Evolutionary conservation across 2,888 invertebrate species (phyloP).

Genomic region (Torymus texanus): DNA sequence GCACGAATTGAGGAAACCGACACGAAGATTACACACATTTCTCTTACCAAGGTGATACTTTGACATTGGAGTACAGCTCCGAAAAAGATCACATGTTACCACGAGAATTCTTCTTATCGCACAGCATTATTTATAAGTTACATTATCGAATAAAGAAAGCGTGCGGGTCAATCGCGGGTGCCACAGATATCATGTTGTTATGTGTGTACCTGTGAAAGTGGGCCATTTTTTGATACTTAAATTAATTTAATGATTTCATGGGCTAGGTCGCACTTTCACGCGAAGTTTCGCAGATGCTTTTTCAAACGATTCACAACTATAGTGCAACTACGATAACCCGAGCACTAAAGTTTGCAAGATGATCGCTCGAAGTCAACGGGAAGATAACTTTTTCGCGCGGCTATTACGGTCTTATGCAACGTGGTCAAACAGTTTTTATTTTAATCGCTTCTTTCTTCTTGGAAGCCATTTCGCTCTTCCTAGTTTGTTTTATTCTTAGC

Average conservation of each 20-base stretch:
- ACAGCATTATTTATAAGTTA: constrained; percentile 7
- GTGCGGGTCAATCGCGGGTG: constrained; percentile 11
- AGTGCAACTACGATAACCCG: not conserved
- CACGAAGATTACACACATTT: too few species aligned
- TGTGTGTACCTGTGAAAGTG: constrained; percentile 41
- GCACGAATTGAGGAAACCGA: too few species aligned
- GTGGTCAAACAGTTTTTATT: not conserved
- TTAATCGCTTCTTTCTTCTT: not conserved
- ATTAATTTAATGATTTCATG: constrained; percentile 37
- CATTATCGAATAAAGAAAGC: constrained; percentile 40
- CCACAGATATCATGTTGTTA: constrained; percentile 18
- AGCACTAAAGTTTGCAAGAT: not conserved
- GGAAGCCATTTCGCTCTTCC: not conserved
- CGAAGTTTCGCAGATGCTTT: constrained; percentile 22
- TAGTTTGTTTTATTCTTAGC: not conserved
- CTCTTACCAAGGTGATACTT: too few species aligned
- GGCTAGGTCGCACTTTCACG: constrained; percentile 41
- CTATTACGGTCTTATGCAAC: constrained; percentile 7
- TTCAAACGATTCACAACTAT: not conserved
- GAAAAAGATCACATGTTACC: too few species aligned
- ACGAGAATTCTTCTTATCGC: constrained; percentile 18
- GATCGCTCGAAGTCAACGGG: not conserved
- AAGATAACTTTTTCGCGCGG: not conserved
- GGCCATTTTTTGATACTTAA: constrained; percentile 41
- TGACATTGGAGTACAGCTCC: too few species aligned